Percentiles rank a stretch among this genome's conserved stretches.
phyloP scores from a whole-genome alignment of 2,797 vertebrate species.

The Crypturellus tataupa region DNA sequence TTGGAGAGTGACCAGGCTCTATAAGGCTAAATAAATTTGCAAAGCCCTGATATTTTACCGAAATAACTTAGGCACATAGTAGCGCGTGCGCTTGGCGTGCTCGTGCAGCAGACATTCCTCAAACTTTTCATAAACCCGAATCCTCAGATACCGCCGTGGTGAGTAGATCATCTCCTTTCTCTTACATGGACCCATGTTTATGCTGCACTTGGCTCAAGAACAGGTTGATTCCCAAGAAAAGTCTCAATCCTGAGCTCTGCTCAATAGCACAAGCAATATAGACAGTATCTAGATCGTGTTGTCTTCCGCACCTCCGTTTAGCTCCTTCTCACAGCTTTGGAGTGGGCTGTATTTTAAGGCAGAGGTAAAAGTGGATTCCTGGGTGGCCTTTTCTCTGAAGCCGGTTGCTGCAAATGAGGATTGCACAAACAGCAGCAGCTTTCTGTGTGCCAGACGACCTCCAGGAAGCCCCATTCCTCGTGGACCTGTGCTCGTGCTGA shows the following conservation, averaged over 20 bases:
- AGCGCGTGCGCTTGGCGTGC: accelerated
- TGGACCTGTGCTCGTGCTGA: not conserved
- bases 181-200: accelerated
- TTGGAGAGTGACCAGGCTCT: accelerated
- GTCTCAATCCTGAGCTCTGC: not conserved
- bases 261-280: not conserved
- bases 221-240: not conserved
- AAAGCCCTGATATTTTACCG: not conserved
- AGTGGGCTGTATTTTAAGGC: not conserved
- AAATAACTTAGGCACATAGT: not conserved
- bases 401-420: not conserved
- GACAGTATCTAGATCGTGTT: accelerated
- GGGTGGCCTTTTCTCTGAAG: not conserved
- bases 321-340: too few species aligned
- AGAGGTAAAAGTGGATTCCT: not conserved
- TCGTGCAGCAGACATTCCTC: not conserved
- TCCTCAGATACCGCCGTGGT: not conserved
- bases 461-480: not conserved
- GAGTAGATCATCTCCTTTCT: not conserved
- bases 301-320: too few species aligned
- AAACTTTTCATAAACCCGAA: too few species aligned
- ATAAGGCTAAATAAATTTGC: not conserved
- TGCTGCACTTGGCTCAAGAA: not conserved
- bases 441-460: too few species aligned
- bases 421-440: not conserved